Conservation (phyloP, 1,140 invertebrate genomes). For the Vollenhovia emeryi region DNA sequence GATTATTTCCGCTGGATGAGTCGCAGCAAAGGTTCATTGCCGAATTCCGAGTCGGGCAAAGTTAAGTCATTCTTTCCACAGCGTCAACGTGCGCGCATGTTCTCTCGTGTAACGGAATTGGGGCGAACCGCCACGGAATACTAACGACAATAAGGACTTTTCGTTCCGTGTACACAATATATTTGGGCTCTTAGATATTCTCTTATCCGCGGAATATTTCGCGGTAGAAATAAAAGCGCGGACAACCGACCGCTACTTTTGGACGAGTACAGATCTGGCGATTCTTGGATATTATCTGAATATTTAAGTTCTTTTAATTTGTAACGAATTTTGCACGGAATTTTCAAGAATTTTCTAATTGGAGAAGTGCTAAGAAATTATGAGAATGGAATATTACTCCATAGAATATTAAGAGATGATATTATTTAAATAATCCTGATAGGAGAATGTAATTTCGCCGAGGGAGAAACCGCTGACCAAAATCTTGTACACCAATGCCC, state of each 20-base stretch:
- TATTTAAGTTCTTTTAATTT: not conserved
- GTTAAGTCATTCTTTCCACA: constrained; percentile 20
- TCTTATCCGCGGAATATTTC: not conserved
- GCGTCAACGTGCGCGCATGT: not conserved
- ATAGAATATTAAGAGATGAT: not conserved
- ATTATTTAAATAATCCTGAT: not conserved
- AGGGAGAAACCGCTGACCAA: too few species aligned
- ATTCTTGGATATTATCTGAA: not conserved
- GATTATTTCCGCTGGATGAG: constrained; percentile 31
- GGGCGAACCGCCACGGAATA: constrained; percentile 4
- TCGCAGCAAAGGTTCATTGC: constrained; percentile 19
- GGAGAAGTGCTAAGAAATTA: not conserved
- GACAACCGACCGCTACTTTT: not conserved
- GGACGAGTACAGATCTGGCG: not conserved
- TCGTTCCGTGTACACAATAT: not conserved
- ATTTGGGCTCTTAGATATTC: not conserved
- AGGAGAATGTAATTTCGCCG: not conserved
- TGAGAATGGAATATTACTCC: not conserved
- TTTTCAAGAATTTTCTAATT: not conserved
- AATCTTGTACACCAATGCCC: too few species aligned
- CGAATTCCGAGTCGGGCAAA: constrained; percentile 40
- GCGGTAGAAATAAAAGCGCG: not conserved
- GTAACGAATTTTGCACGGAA: too few species aligned
- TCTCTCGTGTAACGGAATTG: constrained; percentile 11
- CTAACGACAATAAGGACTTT: constrained; percentile 1